phyloP scores from a whole-genome alignment of 2,113 vertebrate species.

The Lepus americanus region DNA sequence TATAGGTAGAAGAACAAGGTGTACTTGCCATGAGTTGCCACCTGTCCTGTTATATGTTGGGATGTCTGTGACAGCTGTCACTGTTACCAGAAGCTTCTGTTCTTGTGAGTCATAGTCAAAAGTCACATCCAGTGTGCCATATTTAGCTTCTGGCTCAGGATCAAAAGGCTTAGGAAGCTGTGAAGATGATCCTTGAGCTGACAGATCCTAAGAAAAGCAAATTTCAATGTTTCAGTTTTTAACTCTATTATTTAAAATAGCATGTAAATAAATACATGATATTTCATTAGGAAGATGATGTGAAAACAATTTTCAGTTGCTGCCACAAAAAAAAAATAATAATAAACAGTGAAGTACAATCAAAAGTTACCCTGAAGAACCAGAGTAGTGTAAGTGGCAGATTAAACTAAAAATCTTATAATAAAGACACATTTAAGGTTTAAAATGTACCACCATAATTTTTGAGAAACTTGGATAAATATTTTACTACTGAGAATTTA shows the following conservation, averaged over 20 bases:
- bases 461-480: not conserved
- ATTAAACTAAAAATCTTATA: slow-evolving; percentile 22
- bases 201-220: slow-evolving; percentile 91
- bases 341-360: slow-evolving; percentile 50
- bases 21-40: slow-evolving; percentile 98
- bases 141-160: slow-evolving; percentile 94
- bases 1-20: slow-evolving; percentile 97
- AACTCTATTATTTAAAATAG: slow-evolving; percentile 72
- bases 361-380: slow-evolving; percentile 19
- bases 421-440: slow-evolving; percentile 1
- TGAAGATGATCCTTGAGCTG: slow-evolving; percentile 94
- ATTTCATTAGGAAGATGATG: slow-evolving; percentile 55
- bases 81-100: slow-evolving; percentile 95
- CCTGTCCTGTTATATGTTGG: slow-evolving; percentile 93
- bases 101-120: slow-evolving; percentile 96
- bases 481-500: slow-evolving; percentile 1
- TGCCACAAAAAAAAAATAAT: slow-evolving; percentile 65
- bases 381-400: not conserved
- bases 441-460: not conserved
- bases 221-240: slow-evolving; percentile 75
- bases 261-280: slow-evolving; percentile 26
- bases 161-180: slow-evolving; percentile 96
- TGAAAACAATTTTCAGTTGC: slow-evolving; percentile 62
- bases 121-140: slow-evolving; percentile 96
- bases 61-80: slow-evolving; percentile 96